These are phyloP conservation scores for Pterocles gutturalis DNA, from an alignment of 2,113 vertebrate species.

Conservation along the genomic window DNA sequence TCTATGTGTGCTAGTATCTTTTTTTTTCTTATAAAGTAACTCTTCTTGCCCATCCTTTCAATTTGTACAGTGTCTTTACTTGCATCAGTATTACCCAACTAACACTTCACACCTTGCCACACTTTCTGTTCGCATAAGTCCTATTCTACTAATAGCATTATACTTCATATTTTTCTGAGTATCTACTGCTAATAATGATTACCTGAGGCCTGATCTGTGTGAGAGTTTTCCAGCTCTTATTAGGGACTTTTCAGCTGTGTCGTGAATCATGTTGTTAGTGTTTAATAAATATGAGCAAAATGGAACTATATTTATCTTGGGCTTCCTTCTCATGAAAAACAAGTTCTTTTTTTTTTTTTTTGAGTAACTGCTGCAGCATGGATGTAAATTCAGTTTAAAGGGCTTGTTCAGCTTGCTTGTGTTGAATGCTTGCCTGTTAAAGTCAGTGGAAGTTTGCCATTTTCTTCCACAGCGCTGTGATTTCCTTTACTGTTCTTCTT, in stretches of 20 bases:
- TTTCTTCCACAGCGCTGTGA: neutral
- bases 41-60: neutral
- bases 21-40: neutral
- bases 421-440: neutral
- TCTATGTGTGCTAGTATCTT: neutral
- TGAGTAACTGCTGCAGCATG: neutral
- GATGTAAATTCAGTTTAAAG: conserved; percentile 9
- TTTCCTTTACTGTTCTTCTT: neutral
- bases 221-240: neutral
- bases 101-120: neutral
- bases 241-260: neutral
- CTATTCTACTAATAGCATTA: neutral
- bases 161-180: neutral
- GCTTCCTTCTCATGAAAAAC: neutral
- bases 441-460: neutral
- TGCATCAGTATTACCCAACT: neutral
- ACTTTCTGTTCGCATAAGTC: neutral
- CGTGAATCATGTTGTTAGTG: neutral
- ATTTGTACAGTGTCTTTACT: neutral
- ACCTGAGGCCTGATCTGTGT: neutral
- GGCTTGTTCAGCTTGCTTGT: neutral
- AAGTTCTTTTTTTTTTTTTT: neutral
- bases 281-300: conserved; percentile 12
- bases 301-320: neutral
- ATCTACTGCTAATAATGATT: conserved; percentile 24